Conservation (phyloP, 2,888 invertebrate species). For the Andrena haemorrhoa region DNA sequence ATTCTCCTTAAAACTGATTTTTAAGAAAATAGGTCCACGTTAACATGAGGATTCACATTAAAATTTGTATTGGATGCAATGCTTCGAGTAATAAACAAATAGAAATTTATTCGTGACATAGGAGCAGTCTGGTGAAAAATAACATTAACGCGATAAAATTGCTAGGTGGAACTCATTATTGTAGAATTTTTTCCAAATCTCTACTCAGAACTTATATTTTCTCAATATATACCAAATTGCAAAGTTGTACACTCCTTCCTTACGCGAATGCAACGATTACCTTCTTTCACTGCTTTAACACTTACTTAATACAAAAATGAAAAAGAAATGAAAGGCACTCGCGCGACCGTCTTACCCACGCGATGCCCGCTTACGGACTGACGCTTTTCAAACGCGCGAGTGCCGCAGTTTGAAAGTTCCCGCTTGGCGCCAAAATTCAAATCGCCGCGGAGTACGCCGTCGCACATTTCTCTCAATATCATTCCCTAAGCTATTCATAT, state of each 20-base stretch:
- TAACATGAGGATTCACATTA: too few relatives aligned
- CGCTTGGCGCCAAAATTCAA: not conserved
- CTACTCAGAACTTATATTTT: too few relatives aligned
- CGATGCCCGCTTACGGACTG: not conserved
- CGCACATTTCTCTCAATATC: not conserved
- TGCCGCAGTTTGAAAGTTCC: not conserved
- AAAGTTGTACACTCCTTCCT: not conserved
- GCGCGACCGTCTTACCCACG: not conserved
- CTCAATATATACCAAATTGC: too few relatives aligned
- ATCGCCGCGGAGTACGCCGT: not conserved
- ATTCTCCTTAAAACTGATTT: too few relatives aligned
- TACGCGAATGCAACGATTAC: not conserved
- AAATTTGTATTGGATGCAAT: too few relatives aligned
- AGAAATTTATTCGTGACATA: too few relatives aligned
- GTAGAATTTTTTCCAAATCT: too few relatives aligned
- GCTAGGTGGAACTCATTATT: too few relatives aligned
- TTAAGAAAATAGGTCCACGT: too few relatives aligned
- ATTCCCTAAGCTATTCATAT: not conserved
- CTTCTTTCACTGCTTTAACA: not conserved
- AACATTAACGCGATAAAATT: too few relatives aligned
- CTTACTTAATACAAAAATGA: not conserved
- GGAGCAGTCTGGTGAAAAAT: too few relatives aligned
- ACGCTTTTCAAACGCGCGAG: not conserved
- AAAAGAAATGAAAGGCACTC: not conserved
- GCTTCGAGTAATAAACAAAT: too few relatives aligned